Evolutionary conservation across 2,888 invertebrate genomes (phyloP).

Genomic region (Villa cingulata): DNA sequence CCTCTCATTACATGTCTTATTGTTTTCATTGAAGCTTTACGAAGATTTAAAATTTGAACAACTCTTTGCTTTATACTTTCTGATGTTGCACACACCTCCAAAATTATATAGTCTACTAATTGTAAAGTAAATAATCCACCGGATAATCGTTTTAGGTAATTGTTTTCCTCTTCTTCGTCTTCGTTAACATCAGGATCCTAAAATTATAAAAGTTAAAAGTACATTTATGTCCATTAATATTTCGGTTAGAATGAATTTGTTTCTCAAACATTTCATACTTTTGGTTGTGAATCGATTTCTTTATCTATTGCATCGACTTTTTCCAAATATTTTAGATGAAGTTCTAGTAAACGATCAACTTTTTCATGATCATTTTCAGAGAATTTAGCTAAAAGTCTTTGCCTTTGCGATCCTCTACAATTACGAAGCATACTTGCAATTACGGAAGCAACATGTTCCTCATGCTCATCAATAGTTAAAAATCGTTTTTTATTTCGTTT

Average conservation of each 20-base stretch:
- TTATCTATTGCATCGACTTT: conserved; percentile 77
- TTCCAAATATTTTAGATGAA: conserved; percentile 93
- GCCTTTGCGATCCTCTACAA: conserved; percentile 79
- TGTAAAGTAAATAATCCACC: conserved; percentile 94
- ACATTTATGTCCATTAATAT: too few relatives aligned
- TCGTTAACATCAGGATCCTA: conserved; percentile 40
- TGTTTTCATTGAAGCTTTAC: conserved; percentile 83
- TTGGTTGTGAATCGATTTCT: conserved; percentile 48
- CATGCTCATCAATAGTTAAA: conserved; percentile 75
- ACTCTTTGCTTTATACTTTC: conserved; percentile 69
- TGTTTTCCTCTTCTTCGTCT: conserved; percentile 67
- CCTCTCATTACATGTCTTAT: conserved; percentile 89
- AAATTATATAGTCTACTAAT: conserved; percentile 77
- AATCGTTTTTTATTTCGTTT: conserved; percentile 66
- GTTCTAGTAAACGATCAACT: conserved; percentile 87
- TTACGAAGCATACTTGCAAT: conserved; percentile 87
- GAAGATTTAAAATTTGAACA: conserved; percentile 72
- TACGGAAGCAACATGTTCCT: conserved; percentile 89
- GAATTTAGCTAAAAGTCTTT: conserved; percentile 86
- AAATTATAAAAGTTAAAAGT: neutral
- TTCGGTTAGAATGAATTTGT: too few relatives aligned
- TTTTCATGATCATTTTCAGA: conserved; percentile 97
- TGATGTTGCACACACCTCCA: conserved; percentile 59
- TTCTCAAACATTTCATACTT: conserved; percentile 18
- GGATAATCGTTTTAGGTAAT: conserved; percentile 78